phyloP scores from a whole-genome alignment of 2,113 vertebrate genomes.

The Boulengerochromis microlepis region DNA sequence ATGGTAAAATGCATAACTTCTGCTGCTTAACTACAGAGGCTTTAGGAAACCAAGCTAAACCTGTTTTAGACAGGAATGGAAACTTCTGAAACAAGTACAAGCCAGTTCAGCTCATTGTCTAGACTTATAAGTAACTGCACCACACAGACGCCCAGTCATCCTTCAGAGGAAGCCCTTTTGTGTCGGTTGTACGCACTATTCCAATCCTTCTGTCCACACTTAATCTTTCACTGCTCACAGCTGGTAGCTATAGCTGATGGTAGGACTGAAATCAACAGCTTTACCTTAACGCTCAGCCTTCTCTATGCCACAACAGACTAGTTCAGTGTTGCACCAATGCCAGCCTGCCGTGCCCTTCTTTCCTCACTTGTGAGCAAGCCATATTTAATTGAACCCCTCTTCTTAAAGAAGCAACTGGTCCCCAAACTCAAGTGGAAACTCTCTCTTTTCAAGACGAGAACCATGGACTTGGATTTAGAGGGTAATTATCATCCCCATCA shows the following conservation, averaged over 20 bases:
- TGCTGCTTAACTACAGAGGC: not conserved
- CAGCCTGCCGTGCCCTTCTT: not conserved
- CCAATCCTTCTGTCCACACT: not conserved
- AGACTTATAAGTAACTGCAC: not conserved
- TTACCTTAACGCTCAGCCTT: not conserved
- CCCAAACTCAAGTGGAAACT: not conserved
- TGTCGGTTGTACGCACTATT: not conserved
- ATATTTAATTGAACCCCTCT: not conserved
- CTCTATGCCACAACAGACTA: not conserved
- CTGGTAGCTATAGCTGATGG: not conserved
- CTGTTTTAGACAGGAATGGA: not conserved
- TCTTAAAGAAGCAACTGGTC: not conserved
- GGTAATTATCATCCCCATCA: not conserved
- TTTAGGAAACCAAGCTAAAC: not conserved
- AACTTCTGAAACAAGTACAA: not conserved
- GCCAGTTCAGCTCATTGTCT: not conserved
- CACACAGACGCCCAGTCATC: not conserved
- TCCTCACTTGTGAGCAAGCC: not conserved
- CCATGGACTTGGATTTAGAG: not conserved
- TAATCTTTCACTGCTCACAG: not conserved
- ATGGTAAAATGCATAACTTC: not conserved
- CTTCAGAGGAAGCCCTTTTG: not conserved
- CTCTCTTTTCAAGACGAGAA: not conserved
- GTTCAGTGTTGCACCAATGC: not conserved
- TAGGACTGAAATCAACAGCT: not conserved